phyloP scores from a whole-genome alignment of 2,888 invertebrate species.

The Troglohyphantes excavatus region DNA sequence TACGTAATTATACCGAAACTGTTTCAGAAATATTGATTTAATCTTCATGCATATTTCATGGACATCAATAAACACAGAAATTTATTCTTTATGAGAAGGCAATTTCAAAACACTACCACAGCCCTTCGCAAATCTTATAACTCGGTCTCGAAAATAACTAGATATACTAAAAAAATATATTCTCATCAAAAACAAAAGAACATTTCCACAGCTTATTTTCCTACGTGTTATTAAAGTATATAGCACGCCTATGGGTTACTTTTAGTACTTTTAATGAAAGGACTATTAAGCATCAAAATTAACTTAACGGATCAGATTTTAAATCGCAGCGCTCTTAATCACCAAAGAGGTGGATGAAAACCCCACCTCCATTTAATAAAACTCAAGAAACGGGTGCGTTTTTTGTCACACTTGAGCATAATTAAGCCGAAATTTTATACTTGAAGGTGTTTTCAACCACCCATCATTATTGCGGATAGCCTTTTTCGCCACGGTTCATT shows the following conservation, averaged over 20 bases:
- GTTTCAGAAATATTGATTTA: slow-evolving; percentile 5
- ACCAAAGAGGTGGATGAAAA: neutral
- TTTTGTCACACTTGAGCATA: neutral
- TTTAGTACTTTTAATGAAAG: neutral
- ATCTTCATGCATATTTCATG: neutral
- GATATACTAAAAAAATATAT: neutral
- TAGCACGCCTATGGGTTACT: neutral
- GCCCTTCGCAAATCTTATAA: too few species aligned
- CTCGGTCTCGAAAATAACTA: too few species aligned
- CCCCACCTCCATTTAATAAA: neutral
- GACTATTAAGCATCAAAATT: slow-evolving; percentile 5
- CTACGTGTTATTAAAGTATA: neutral
- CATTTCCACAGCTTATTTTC: neutral
- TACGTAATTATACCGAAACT: neutral
- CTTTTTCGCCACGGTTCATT: neutral
- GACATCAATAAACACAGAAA: neutral
- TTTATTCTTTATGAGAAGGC: neutral
- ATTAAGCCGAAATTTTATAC: neutral
- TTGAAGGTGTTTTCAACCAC: neutral
- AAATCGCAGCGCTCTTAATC: neutral
- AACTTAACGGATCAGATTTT: neutral
- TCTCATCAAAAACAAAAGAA: neutral
- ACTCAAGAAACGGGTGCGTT: neutral
- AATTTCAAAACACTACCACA: neutral
- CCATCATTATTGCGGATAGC: neutral